Conservation (phyloP, 1,140 invertebrate genomes). For the Rhopalosiphum maidis region DNA sequence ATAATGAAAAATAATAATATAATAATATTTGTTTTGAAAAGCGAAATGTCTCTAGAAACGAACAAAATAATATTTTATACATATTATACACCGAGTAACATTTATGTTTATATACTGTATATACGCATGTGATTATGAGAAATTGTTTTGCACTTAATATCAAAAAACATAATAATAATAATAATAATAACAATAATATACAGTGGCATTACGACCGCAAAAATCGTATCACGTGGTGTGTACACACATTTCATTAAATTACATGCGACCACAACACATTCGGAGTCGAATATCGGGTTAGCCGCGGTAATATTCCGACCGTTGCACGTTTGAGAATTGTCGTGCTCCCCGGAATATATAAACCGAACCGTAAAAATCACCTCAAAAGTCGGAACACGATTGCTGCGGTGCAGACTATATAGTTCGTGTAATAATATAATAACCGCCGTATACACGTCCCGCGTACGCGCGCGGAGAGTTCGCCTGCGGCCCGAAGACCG, state of each 20-base stretch:
- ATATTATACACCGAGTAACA: neutral
- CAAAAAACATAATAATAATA: neutral
- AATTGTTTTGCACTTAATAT: neutral
- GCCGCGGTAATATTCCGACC: neutral
- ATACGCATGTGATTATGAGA: neutral
- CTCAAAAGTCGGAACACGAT: neutral
- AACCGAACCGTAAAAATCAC: neutral
- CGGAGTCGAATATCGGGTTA: neutral
- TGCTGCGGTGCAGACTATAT: neutral
- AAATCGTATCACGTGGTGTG: neutral
- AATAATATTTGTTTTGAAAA: neutral
- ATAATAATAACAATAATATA: too few relatives aligned
- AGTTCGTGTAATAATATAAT: neutral
- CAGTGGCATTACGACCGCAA: neutral
- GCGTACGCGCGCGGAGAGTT: neutral
- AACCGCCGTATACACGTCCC: neutral
- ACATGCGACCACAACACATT: neutral
- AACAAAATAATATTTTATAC: neutral
- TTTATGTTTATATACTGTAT: neutral
- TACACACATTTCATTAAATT: neutral
- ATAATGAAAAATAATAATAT: conserved; percentile 5
- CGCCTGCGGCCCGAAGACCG: neutral
- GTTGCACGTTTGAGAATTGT: neutral
- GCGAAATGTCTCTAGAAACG: neutral
- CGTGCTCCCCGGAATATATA: neutral